Conservation (phyloP, 2,888 invertebrate genomes). For the Eupithecia abbreviata region DNA sequence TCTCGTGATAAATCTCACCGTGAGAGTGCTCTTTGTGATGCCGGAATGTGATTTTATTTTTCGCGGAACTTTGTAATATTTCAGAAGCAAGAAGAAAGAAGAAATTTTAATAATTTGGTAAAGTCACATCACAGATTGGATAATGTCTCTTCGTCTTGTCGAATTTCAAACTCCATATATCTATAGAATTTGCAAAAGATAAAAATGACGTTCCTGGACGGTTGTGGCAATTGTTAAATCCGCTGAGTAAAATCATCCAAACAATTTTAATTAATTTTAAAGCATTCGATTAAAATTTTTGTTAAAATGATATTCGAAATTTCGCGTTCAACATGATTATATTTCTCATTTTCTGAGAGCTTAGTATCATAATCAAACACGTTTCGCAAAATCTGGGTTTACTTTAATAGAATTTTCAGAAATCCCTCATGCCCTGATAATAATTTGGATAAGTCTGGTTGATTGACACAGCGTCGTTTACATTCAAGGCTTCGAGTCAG, state of each 20-base stretch:
- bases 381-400: neutral
- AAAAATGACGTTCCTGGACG: neutral
- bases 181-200: neutral
- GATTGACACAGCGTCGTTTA: conserved; percentile 22
- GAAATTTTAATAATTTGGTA: neutral
- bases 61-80: neutral
- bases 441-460: conserved; percentile 30
- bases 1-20: conserved; percentile 6
- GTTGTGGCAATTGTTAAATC: no score
- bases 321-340: neutral
- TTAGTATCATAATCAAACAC: neutral
- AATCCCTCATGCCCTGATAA: conserved; percentile 17
- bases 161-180: neutral
- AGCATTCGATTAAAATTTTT: neutral
- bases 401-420: neutral
- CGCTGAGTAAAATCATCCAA: neutral
- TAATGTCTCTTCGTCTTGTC: neutral
- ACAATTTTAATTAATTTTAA: neutral
- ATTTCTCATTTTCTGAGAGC: neutral
- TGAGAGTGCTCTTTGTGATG: neutral
- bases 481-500: conserved; percentile 20
- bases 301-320: neutral
- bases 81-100: neutral
- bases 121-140: neutral
- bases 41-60: neutral